These are phyloP conservation scores for Diadema setosum DNA, from an alignment of 35 echinoderm and acorn worm genomes.

Conservation along the genomic window DNA sequence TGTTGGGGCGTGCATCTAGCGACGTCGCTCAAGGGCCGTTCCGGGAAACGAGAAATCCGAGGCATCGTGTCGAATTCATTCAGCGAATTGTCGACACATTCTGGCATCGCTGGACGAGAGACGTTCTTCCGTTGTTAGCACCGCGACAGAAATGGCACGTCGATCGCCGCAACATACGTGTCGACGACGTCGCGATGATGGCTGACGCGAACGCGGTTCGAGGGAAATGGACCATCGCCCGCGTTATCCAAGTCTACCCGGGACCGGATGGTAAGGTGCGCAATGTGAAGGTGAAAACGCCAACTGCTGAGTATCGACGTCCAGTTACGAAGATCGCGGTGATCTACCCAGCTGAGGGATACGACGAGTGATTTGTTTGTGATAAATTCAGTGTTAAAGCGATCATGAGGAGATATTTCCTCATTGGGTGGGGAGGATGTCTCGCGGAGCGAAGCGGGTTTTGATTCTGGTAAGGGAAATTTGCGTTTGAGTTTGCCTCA, in stretches of 20 bases:
- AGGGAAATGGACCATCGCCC: conserved; percentile 41
- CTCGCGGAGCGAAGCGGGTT: too few relatives aligned
- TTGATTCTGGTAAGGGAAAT: too few relatives aligned
- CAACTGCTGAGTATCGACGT: conserved; percentile 8
- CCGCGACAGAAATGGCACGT: conserved; percentile 41
- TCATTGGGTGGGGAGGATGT: too few relatives aligned
- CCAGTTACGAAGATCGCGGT: conserved; percentile 55
- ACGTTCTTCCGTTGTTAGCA: too few relatives aligned
- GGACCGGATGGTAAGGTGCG: conserved; percentile 43
- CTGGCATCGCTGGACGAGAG: too few relatives aligned
- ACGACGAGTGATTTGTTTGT: too few relatives aligned
- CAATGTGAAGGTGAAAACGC: conserved; percentile 63
- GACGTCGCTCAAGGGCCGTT: conserved; percentile 23
- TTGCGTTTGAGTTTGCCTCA: too few relatives aligned
- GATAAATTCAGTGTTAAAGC: too few relatives aligned
- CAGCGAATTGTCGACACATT: too few relatives aligned
- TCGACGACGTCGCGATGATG: conserved; percentile 46
- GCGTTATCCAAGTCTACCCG: conserved; percentile 49
- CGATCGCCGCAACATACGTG: conserved; percentile 28
- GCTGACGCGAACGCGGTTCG: conserved; percentile 24
- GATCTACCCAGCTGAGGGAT: conserved; percentile 69
- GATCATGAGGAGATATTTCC: too few relatives aligned
- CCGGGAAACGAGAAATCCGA: too few relatives aligned
- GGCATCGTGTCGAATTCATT: conserved; percentile 57
- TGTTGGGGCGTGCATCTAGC: conserved; percentile 11